These are phyloP conservation scores for Remorina albescens DNA, from an alignment of 2,797 vertebrate species.

Conservation along the genomic window DNA sequence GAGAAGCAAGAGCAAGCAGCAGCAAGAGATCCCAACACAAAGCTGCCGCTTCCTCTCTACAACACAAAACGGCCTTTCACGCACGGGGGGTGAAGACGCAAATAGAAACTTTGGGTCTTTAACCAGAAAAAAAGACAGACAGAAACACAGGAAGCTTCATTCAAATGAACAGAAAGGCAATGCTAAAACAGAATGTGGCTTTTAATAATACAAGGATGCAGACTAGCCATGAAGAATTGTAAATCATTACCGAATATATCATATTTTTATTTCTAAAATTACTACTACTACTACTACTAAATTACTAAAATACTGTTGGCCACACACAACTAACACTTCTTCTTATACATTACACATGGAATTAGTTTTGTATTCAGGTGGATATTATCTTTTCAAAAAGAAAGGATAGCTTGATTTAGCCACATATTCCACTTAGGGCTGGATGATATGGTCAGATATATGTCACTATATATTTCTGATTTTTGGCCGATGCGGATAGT, in stretches of 20 bases:
- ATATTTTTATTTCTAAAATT: not conserved
- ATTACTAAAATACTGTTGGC: too few species aligned
- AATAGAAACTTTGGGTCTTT: constrained; percentile 48
- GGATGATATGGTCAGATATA: too few species aligned
- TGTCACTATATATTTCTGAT: too few species aligned
- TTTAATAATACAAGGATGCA: constrained; percentile 14
- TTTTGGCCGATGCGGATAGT: too few species aligned
- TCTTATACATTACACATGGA: not conserved
- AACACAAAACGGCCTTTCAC: constrained; percentile 69
- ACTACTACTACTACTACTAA: too few species aligned
- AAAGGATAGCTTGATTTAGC: constrained; percentile 4
- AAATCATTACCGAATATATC: not conserved
- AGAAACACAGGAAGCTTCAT: constrained; percentile 6
- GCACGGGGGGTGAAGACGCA: constrained; percentile 30
- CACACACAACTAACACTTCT: not conserved
- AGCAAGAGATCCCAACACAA: constrained; percentile 68
- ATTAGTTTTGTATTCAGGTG: not conserved
- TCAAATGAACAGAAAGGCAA: constrained; percentile 22
- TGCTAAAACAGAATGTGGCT: constrained; percentile 10
- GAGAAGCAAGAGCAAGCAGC: too few species aligned
- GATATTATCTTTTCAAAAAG: not conserved
- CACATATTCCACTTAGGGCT: not conserved
- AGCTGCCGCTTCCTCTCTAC: constrained; percentile 69
- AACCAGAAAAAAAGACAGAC: constrained; percentile 28
- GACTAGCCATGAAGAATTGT: constrained; percentile 3